Evolutionary conservation across 2,797 vertebrate genomes (phyloP).

Genomic region (Dipus sagitta): DNA sequence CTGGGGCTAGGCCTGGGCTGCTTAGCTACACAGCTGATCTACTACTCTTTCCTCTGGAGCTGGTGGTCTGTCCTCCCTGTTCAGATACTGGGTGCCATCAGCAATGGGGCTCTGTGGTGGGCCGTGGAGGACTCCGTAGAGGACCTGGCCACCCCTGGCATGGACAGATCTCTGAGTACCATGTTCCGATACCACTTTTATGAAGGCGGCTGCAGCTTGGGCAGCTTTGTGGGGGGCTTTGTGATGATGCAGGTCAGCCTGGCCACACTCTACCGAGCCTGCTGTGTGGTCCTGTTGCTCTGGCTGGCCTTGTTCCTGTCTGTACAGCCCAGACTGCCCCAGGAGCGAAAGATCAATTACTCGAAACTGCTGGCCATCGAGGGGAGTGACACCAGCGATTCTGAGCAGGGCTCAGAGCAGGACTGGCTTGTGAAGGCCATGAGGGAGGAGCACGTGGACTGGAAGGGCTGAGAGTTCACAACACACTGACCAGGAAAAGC

Average conservation of each 20-base stretch:
- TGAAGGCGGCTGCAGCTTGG: constrained; percentile 88
- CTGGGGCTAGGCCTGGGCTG: constrained; percentile 84
- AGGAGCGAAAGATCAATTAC: constrained; percentile 92
- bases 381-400: constrained; percentile 92
- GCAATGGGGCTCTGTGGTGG: constrained; percentile 91
- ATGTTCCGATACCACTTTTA: constrained; percentile 87
- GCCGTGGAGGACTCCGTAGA: constrained; percentile 86
- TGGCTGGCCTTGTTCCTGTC: constrained; percentile 90
- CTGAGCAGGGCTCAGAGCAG: constrained; percentile 91
- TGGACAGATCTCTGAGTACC: constrained; percentile 88
- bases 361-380: constrained; percentile 92
- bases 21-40: constrained; percentile 90
- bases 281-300: constrained; percentile 83
- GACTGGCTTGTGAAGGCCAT: constrained; percentile 95
- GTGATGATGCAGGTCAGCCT: constrained; percentile 87
- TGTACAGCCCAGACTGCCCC: constrained; percentile 90
- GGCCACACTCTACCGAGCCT: constrained; percentile 87
- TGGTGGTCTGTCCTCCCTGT: constrained; percentile 90
- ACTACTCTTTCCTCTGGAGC: constrained; percentile 93
- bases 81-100: constrained; percentile 90
- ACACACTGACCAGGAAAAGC: not conserved
- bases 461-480: constrained; percentile 73
- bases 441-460: constrained; percentile 88
- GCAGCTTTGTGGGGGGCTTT: constrained; percentile 91
- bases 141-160: constrained; percentile 89